These are phyloP conservation scores for Lamproptera curius DNA, from an alignment of 2,888 invertebrate species.

Conservation along the genomic window DNA sequence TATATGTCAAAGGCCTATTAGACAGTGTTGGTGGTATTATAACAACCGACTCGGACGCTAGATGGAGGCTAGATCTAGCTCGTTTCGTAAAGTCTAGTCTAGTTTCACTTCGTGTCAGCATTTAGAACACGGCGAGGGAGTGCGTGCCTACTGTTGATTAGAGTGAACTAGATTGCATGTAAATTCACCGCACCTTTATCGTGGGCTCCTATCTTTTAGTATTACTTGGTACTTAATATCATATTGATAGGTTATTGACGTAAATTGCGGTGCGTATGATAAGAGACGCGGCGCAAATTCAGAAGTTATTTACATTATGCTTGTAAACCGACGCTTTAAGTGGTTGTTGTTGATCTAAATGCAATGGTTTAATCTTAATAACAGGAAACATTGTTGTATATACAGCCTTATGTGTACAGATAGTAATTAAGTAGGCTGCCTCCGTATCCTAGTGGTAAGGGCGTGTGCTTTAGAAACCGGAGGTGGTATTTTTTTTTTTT, in stretches of 20 bases:
- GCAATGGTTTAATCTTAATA: neutral
- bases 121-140: conserved; percentile 14
- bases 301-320: conserved; percentile 5
- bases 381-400: neutral
- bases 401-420: too few relatives aligned
- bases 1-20: too few relatives aligned
- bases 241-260: conserved; percentile 17
- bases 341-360: neutral
- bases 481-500: too few relatives aligned
- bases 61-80: too few relatives aligned
- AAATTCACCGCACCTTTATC: conserved; percentile 19
- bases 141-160: conserved; percentile 17
- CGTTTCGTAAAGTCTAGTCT: conserved; percentile 4
- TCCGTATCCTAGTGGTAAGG: too few relatives aligned
- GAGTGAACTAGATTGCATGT: conserved; percentile 19
- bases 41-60: too few relatives aligned
- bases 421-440: too few relatives aligned
- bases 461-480: too few relatives aligned
- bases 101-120: conserved; percentile 8
- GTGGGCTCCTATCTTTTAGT: conserved; percentile 5
- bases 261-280: conserved; percentile 14
- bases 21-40: too few relatives aligned
- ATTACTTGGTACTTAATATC: conserved; percentile 16
- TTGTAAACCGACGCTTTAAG: neutral
- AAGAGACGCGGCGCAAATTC: neutral